Percentiles rank a stretch among this genome's conserved stretches.
Conservation (phyloP, 2,113 vertebrate genomes). For the Pipa parva region DNA sequence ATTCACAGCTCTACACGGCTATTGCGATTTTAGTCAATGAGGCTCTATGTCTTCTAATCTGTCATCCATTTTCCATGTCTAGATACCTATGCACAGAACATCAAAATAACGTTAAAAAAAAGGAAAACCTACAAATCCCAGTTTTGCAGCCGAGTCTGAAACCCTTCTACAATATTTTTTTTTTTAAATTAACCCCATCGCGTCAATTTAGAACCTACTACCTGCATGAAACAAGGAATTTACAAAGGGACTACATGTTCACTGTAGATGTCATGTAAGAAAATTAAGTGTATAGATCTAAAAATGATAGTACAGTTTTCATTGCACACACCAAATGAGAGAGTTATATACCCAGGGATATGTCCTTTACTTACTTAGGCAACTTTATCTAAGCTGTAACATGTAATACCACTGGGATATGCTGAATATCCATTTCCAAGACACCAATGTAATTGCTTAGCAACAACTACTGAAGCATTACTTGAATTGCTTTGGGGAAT, state of each 20-base stretch:
- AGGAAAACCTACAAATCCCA: too few relatives aligned
- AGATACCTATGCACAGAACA: too few relatives aligned
- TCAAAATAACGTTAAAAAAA: too few relatives aligned
- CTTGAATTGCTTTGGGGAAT: conserved; percentile 5
- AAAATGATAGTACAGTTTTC: neutral
- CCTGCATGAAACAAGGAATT: neutral
- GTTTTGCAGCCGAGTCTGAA: too few relatives aligned
- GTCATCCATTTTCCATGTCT: too few relatives aligned
- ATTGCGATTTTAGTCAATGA: too few relatives aligned
- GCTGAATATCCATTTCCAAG: conserved; percentile 8
- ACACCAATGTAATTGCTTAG: conserved; percentile 29
- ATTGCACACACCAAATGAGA: neutral
- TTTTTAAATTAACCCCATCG: neutral
- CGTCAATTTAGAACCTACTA: neutral
- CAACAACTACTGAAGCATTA: neutral
- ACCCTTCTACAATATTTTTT: too few relatives aligned
- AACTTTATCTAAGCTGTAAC: neutral
- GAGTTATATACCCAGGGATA: neutral
- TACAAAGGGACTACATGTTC: neutral
- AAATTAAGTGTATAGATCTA: neutral
- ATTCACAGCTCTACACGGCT: too few relatives aligned
- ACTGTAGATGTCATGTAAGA: neutral
- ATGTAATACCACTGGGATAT: conserved; percentile 13
- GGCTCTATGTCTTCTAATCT: too few relatives aligned
- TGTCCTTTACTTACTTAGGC: neutral